Conservation (phyloP, 2,113 vertebrate species). For the Hippocampus barbouri region DNA sequence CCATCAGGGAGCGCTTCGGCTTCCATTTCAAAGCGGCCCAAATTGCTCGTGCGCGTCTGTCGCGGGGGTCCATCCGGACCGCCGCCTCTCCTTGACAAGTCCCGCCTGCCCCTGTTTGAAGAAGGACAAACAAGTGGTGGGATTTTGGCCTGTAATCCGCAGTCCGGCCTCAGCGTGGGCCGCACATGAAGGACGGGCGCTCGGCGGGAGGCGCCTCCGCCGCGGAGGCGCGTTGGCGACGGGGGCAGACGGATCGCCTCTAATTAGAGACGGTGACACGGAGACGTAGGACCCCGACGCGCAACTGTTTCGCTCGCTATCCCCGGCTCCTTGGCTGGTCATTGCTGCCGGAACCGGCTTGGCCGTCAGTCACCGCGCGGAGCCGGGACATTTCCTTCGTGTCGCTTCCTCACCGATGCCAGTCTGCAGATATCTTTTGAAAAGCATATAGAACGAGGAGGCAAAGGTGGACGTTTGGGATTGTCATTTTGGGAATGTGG, state of each 20-base stretch:
- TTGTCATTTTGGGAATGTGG: too few species aligned
- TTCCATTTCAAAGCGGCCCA: too few species aligned
- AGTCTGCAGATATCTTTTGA: too few species aligned
- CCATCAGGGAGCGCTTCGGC: too few species aligned
- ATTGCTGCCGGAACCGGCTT: neutral
- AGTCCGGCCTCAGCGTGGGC: conserved; percentile 56
- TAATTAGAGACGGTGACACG: conserved; percentile 61
- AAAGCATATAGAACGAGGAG: too few species aligned
- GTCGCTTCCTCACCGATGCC: too few species aligned
- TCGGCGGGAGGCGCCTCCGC: conserved; percentile 47
- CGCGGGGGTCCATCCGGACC: conserved; percentile 41
- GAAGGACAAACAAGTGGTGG: conserved; percentile 64
- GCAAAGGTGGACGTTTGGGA: too few species aligned
- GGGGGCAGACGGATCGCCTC: conserved; percentile 51
- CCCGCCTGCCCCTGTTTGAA: conserved; percentile 43
- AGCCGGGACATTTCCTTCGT: conserved; percentile 50
- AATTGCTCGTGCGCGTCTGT: too few species aligned
- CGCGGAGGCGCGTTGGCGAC: conserved; percentile 23
- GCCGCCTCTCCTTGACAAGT: conserved; percentile 10
- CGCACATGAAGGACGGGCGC: conserved; percentile 60
- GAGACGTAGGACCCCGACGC: conserved; percentile 56
- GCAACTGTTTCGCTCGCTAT: conserved; percentile 39
- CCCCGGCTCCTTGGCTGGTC: conserved; percentile 16
- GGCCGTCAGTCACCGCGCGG: conserved; percentile 35
- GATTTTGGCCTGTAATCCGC: conserved; percentile 65